Base-by-base conservation (phyloP, 2,888 invertebrate species). In the Pseudococcus jackbeardsleyi region DNA sequence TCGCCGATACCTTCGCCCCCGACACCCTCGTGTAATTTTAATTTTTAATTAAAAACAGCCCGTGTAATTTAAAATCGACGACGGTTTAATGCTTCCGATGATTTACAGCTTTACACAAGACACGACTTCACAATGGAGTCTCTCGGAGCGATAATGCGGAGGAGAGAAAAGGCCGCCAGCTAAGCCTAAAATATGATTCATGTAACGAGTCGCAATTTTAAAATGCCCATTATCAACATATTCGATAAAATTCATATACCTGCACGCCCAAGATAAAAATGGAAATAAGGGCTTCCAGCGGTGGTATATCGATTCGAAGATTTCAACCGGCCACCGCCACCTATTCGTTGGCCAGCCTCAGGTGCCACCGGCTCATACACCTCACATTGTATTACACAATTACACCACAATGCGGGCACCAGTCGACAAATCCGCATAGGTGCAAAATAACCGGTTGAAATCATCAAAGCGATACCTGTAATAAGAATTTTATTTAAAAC, bases 41-140 rank as follows among this genome's bases (percentile, higher is more conserved):
- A 39, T 79, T 79, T 79, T 79, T 79, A 79, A 79, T 79, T 79
- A 79, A 79, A 79, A 79, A 42, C 79, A 79, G 42, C 79, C 79
- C 42, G 9, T n/a, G 39, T 79, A 79, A 79, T 79, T 79, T 79
- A 79, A 79, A 79, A 79, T 79, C 19, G n/a, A 42, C 79, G 39
- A 79, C 33, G 79, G 39, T 79, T 42, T 79, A 72, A 72, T 72
- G 68, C 68, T 72, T 72, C 42, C 79, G 42, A 79, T 79, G 79
- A 79, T 79, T 79, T 79, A 79, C 79, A 15, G 42, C 79, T 42
- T 42, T 26, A 79, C 42, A 79, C 79, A 11, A 46, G n/a, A 8
- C 79, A 79, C 79, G 42, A 79, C 42, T 42, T 19, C 15, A 5
- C 19, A 17, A 50, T 33, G 26, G 1, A 33, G 26, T 33, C 26